Percentiles rank a stretch among this genome's conserved stretches.
Conservation (phyloP, 1,140 invertebrate species). For the Cepaea nemoralis region DNA sequence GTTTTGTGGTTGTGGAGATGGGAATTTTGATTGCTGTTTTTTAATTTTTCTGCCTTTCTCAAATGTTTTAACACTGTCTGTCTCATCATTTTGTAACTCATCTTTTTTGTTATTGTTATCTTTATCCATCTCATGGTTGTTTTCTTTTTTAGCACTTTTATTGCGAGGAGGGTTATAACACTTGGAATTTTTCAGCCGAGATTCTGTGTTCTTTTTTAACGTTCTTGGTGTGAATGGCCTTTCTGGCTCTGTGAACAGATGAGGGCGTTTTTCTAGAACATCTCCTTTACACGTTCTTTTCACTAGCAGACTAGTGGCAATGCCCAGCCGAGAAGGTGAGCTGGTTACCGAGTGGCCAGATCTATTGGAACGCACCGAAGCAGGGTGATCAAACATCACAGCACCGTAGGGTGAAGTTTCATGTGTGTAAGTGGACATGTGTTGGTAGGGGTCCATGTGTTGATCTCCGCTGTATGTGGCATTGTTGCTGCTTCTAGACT, state of each 20-base stretch:
- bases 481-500: constrained; percentile 45
- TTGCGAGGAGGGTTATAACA: constrained; percentile 63
- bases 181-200: constrained; percentile 65
- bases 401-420: constrained; percentile 31
- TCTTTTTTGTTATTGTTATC: too few relatives aligned
- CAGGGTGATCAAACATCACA: constrained; percentile 22
- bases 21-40: not conserved
- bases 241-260: constrained; percentile 66
- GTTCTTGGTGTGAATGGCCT: constrained; percentile 69
- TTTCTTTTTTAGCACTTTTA: constrained; percentile 3
- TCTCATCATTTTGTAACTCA: too few relatives aligned
- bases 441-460: constrained; percentile 6
- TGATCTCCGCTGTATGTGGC: constrained; percentile 47
- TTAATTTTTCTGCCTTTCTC: too few relatives aligned
- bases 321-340: not conserved
- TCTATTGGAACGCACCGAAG: constrained; percentile 37
- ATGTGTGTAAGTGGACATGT: constrained; percentile 16
- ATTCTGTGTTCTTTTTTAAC: constrained; percentile 63
- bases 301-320: not conserved
- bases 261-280: constrained; percentile 61
- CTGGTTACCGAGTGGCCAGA: constrained; percentile 29
- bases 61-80: too few relatives aligned
- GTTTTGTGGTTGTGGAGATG: not conserved
- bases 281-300: constrained; percentile 64
- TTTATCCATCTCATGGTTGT: not conserved